Evolutionary conservation across 2,888 invertebrate species (phyloP).

Genomic region (Drosophila neotestacea): DNA sequence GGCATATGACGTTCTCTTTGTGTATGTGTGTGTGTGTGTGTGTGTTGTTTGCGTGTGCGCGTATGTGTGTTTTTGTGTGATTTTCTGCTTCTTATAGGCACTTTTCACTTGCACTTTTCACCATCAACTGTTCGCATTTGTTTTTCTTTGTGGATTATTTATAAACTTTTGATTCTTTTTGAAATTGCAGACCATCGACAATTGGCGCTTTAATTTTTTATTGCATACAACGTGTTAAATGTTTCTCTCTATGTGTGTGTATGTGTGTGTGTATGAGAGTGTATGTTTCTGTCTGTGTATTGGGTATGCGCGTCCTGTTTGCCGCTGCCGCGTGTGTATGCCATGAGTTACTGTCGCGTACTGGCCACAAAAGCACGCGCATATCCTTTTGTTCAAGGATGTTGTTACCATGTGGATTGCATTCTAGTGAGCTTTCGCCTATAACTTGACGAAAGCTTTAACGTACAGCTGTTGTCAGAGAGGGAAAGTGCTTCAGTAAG

Average conservation of each 20-base stretch:
- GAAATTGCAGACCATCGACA: conserved; percentile 52
- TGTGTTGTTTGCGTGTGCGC: conserved; percentile 24
- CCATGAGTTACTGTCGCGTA: conserved; percentile 80
- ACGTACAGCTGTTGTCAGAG: conserved; percentile 66
- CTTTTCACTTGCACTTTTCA: conserved; percentile 75
- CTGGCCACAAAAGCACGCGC: conserved; percentile 69
- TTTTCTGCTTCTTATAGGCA: conserved; percentile 58
- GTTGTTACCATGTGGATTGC: conserved; percentile 67
- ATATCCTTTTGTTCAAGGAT: conserved; percentile 74
- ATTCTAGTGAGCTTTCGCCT: conserved; percentile 57
- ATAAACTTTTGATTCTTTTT: conserved; percentile 34
- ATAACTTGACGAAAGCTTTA: conserved; percentile 67
- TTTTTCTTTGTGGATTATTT: conserved; percentile 29
- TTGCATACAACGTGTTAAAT: conserved; percentile 31
- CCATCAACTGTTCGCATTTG: conserved; percentile 23
- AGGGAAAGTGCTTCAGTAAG: conserved; percentile 53
- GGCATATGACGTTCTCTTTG: conserved; percentile 77
- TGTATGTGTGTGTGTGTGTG: conserved; percentile 34
- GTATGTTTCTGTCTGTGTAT: conserved; percentile 34
- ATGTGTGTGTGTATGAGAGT: conserved; percentile 32
- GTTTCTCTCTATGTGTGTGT: conserved; percentile 11
- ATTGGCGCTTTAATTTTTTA: conserved; percentile 70
- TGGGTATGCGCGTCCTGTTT: conserved; percentile 35
- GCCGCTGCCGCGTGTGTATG: conserved; percentile 65
- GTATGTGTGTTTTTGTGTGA: conserved; percentile 39